phyloP scores from a whole-genome alignment of 1,140 invertebrate species.

The Halyomorpha halys region DNA sequence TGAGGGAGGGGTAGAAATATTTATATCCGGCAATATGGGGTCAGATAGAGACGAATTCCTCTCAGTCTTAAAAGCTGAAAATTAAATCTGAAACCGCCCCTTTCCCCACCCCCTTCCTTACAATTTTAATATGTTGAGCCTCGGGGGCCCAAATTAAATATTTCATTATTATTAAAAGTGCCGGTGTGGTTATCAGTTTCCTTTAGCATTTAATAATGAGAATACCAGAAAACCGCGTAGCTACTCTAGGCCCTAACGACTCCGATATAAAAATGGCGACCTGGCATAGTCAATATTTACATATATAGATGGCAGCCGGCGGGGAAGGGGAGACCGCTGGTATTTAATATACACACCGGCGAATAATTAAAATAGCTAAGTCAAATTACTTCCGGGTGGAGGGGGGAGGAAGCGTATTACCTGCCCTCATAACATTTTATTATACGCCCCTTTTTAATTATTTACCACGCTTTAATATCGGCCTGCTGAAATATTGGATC shows the following conservation, averaged over 20 bases:
- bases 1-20: not conserved
- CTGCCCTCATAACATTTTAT: not conserved
- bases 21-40: not conserved
- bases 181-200: constrained; percentile 9
- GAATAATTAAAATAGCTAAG: constrained; percentile 11
- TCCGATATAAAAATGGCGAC: constrained; percentile 3
- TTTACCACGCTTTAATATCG: no score
- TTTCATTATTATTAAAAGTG: constrained; percentile 1
- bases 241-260: no score
- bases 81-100: not conserved
- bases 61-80: constrained; percentile 10
- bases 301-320: not conserved
- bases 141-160: not conserved
- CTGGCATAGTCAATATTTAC: not conserved
- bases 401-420: not conserved
- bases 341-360: constrained; percentile 7
- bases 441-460: no score
- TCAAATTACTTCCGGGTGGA: not conserved
- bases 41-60: constrained; percentile 2
- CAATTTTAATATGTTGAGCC: constrained; percentile 9
- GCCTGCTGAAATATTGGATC: no score
- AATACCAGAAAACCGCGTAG: not conserved
- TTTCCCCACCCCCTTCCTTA: not conserved
- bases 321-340: constrained; percentile 3
- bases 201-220: constrained; percentile 10